phyloP scores from a whole-genome alignment of 35 echinoderm and acorn worm genomes.

The Diadema setosum region DNA sequence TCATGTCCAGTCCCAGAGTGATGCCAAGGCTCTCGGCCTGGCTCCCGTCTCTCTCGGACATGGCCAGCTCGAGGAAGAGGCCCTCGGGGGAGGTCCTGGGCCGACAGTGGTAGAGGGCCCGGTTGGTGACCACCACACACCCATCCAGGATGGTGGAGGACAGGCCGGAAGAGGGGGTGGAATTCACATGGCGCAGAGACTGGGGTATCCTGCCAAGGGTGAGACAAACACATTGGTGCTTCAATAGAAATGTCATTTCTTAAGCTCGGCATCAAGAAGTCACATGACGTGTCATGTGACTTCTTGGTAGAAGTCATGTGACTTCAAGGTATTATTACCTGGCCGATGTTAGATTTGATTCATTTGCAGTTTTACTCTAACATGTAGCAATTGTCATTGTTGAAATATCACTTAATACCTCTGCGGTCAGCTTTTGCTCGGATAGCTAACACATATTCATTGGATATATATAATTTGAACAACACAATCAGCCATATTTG shows the following conservation, averaged over 20 bases:
- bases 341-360: no score
- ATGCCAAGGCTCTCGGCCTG: constrained; percentile 82
- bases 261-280: no score
- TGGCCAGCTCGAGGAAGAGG: constrained; percentile 61
- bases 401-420: no score
- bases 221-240: neutral
- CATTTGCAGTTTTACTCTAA: no score
- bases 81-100: constrained; percentile 70
- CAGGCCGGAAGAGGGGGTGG: neutral
- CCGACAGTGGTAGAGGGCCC: constrained; percentile 54
- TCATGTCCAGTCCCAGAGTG: constrained; percentile 67
- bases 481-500: no score
- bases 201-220: neutral
- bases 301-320: no score
- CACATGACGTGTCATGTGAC: no score
- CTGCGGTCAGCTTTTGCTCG: no score
- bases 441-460: no score
- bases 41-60: constrained; percentile 7
- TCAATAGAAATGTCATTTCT: neutral
- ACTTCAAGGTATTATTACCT: no score
- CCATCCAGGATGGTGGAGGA: constrained; percentile 42
- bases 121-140: constrained; percentile 39
- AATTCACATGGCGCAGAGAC: neutral
- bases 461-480: no score
- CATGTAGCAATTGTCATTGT: no score